Base-by-base conservation (phyloP, 2,888 invertebrate genomes). In the Gari tellinella region DNA sequence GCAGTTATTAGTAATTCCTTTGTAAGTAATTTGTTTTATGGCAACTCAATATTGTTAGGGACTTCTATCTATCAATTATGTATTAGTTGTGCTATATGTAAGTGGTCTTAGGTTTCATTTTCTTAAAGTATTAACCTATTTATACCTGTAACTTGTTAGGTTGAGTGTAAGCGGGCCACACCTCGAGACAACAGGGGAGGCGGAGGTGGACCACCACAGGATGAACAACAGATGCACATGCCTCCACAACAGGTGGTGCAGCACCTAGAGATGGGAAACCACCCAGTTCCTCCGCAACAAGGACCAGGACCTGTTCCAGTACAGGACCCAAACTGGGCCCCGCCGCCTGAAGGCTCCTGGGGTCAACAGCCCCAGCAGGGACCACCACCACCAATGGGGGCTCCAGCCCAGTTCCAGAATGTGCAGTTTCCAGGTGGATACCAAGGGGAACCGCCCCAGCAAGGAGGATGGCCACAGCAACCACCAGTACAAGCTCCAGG, bases 111-210 rank as follows among this genome's bases (percentile, higher is more conserved):
- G 31, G 31, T 31, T 31, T 10, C 31, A 31, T 4, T 31, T 31
- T 4, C 31, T 31, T n/a, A 10, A 31, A 31, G 31, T 31, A 31
- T 31, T 49, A 5, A 49, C 25, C 23, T 14, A 23, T 49, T 49
- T 23, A 7, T 49, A 14, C 19, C 5, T 8, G n/a, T 19, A 12
- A 2, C 7, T 23, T 57, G 26, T n/a, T 73, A 85, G 85, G 84
- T 85, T 73, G 85, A 85, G 46, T 84, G 84, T 67, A 85, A 85
- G 46, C 57, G 82, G 25, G 85, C 85, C 15, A 78, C 83, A 31
- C 85, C 85, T 2, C 74, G 83, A 10, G 70, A 77, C 62, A 77
- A 72, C 21, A 68, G 56, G 19, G 56, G 51, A 7, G 43, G 10
- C 26, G 55, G 49, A 12, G 53, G 51, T 15, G 37, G 26, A 15